Conservation (phyloP, 2,888 invertebrate genomes). For the Rotaria magnacalcarata region DNA sequence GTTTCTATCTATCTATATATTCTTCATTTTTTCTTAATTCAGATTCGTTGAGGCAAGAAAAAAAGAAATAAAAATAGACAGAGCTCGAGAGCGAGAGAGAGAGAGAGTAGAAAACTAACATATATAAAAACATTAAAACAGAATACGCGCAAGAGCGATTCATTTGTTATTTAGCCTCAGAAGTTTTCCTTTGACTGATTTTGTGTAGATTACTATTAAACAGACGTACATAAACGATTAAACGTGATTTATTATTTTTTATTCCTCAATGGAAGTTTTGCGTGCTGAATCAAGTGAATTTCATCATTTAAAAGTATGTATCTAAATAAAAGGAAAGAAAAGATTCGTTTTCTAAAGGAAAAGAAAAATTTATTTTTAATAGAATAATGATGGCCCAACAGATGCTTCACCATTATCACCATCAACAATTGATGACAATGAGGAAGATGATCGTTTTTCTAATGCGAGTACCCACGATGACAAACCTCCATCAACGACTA, state of each 20-base stretch:
- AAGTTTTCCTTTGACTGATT: not conserved
- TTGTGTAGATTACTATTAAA: not conserved
- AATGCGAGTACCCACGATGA: not conserved
- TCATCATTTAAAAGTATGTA: constrained; percentile 30
- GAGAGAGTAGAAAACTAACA: not conserved
- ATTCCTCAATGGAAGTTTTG: not conserved
- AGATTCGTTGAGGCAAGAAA: not conserved
- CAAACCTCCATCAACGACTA: not conserved
- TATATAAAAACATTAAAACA: not conserved
- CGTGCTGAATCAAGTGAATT: not conserved
- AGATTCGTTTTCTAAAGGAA: not conserved
- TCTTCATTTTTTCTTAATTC: not conserved
- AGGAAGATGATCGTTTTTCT: constrained; percentile 2
- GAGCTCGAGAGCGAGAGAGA: not conserved
- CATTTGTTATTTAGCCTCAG: too few species aligned
- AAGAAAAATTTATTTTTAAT: not conserved
- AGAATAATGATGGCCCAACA: constrained; percentile 11
- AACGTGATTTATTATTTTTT: not conserved
- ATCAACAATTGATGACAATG: not conserved
- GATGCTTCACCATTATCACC: not conserved
- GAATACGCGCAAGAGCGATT: not conserved
- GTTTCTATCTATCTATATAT: constrained; percentile 1
- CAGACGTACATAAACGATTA: not conserved
- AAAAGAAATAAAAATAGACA: not conserved
- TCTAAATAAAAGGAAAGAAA: not conserved